phyloP scores from a whole-genome alignment of 2,797 vertebrate species.

The Salarias fasciatus region DNA sequence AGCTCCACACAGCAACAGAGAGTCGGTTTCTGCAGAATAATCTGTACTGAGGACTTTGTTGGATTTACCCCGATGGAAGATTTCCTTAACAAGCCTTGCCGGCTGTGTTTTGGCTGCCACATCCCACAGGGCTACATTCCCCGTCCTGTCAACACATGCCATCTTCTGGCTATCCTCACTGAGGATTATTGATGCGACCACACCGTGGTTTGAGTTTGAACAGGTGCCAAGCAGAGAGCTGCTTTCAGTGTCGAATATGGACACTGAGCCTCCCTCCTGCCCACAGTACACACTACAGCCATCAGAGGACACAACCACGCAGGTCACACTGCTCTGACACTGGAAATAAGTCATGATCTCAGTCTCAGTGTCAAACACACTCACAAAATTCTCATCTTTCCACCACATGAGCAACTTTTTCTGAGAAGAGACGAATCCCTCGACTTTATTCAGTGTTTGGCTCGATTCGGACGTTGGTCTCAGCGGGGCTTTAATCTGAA shows the following conservation, averaged over 20 bases:
- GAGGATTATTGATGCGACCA: conserved; percentile 66
- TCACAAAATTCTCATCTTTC: conserved; percentile 58
- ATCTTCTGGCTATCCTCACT: conserved; percentile 55
- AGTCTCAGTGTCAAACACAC: conserved; percentile 61
- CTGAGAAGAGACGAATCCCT: conserved; percentile 59
- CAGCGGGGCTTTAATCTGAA: conserved; percentile 57
- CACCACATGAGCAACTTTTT: conserved; percentile 74
- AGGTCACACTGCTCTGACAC: conserved; percentile 76
- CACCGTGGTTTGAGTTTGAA: conserved; percentile 53
- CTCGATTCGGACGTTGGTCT: conserved; percentile 19
- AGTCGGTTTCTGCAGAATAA: conserved; percentile 40
- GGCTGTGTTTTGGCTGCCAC: conserved; percentile 50
- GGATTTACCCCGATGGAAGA: conserved; percentile 18
- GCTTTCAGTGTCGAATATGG: conserved; percentile 69
- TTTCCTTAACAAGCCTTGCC: conserved; percentile 65
- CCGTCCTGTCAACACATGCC: conserved; percentile 75
- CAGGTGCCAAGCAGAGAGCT: conserved; percentile 54
- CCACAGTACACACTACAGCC: conserved; percentile 74
- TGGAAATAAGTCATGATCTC: conserved; percentile 49
- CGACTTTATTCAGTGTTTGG: conserved; percentile 16
- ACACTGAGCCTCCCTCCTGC: conserved; percentile 74
- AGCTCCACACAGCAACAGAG: conserved; percentile 78
- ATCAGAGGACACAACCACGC: conserved; percentile 64
- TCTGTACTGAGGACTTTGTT: conserved; percentile 69
- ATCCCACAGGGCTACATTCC: conserved; percentile 79